Base-by-base conservation (phyloP, 2,888 invertebrate species). In the Hyalella azteca region DNA sequence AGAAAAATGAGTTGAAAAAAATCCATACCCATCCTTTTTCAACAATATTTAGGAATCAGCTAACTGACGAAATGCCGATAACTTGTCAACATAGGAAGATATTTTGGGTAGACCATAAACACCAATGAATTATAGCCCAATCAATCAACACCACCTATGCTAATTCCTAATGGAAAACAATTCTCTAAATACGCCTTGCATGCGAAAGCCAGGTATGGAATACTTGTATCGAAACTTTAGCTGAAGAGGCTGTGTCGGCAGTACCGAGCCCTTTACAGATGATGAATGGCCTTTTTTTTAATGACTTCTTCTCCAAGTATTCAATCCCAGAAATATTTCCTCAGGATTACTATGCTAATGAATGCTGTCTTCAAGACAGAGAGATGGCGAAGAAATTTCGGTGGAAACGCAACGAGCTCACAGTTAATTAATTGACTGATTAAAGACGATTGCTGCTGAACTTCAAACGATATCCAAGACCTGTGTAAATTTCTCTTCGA, bases 241-340 rank as follows among this genome's bases (percentile, higher is more conserved):
- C 36, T 29, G 66, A 59, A 13, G 59, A 59, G 66, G 66, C 66
- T 36, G 19, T 32, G 29, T 36, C 32, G 66, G 19, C 36, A 66
- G 66, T 36, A 66, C 66, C 19, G 36, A 66, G 36, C 66, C 36
- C 66, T 66, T 66, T 66, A 36, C 66, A 36, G 36, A 66, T 66
- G 66, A 66, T 66, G 66, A 66, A 66, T 66, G 32, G 66, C 66
- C 66, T 66, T n/a, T 66, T 32, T 66, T 66, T 66, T 66, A 66
- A 66, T 66, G 66, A 66, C 66, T 66, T 66, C 66, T 66, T 66
- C 36, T 36, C 66, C 32, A 66, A 66, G 66, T 66, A 66, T 66
- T 66, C 66, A 66, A 66, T 66, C 66, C 66, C 66, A 66, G 66
- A 66, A 66, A 66, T 66, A 66, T 66, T 66, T 66, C 66, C 66